Percentiles rank a stretch among this genome's conserved stretches.
Evolutionary conservation across 2,113 vertebrate species (phyloP).

Genomic region (Anser cygnoides): DNA sequence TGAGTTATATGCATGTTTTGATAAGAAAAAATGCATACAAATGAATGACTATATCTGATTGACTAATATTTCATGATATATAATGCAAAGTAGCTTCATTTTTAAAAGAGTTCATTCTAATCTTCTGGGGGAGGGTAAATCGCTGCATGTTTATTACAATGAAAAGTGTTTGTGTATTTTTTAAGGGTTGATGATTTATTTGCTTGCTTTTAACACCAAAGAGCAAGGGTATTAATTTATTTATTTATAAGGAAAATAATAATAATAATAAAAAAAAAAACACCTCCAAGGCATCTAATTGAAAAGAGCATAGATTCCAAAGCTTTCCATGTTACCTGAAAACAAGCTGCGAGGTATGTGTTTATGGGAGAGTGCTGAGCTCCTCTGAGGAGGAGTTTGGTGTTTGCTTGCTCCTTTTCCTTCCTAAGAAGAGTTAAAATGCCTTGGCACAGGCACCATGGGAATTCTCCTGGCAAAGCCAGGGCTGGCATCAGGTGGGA

Average conservation of each 20-base stretch:
- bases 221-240: background rate
- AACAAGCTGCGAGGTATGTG: background rate
- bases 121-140: conserved; percentile 31
- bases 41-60: conserved; percentile 61
- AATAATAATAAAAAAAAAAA: background rate
- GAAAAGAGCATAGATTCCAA: background rate
- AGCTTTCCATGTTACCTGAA: background rate
- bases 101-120: conserved; percentile 30
- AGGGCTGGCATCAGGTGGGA: conserved; percentile 62
- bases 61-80: conserved; percentile 60
- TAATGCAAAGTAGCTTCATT: conserved; percentile 40
- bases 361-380: background rate
- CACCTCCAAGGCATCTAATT: conserved; percentile 23
- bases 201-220: conserved; percentile 37
- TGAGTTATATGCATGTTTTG: conserved; percentile 74
- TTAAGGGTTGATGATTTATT: conserved; percentile 17
- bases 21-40: conserved; percentile 60
- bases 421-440: conserved; percentile 50
- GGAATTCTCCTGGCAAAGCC: conserved; percentile 59
- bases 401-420: conserved; percentile 2
- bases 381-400: conserved; percentile 16
- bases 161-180: conserved; percentile 39
- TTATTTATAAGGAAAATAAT: background rate
- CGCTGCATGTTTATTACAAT: conserved; percentile 49
- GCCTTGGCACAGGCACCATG: conserved; percentile 53